Base-by-base conservation (phyloP, 2,797 vertebrate species). In the Sparus aurata region DNA sequence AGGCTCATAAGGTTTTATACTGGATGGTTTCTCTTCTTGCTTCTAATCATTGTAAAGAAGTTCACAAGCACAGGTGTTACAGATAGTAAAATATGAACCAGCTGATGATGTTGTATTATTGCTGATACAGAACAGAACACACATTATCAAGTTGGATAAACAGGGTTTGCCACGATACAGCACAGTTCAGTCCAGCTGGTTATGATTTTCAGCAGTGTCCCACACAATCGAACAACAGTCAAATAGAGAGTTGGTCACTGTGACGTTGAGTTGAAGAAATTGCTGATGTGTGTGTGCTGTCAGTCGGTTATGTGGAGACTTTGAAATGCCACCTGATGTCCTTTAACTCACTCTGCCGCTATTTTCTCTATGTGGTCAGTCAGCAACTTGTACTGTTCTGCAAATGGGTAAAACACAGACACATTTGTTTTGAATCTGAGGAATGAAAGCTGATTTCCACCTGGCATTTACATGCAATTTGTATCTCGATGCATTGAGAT, bases 341-440 rank as follows among this genome's bases (percentile, higher is more conserved):
- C 22, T 67, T 60, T 41, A 5, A 59, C 43, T 95, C 96, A 99
- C 69, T 99, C 97, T 0, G 89, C 17, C 0, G 97, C 96, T 97
- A 97, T 98, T 91, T 97, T 97, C 85, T 99, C 97, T 3, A 99
- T 98, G 95, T 99, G 97, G 76, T 99, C 97, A 0, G 93, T 97
- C 79, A 99, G 96, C 87, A 98, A 92, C 94, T 98, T 98, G 95
- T 96, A 97, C 83, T 99, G 98, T 88, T 99, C 98, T 99, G 93
- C 5, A 91, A 86, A 85, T 57, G 50, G 8, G 45, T 25, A 1
- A 50, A 61, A 83, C 23, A 87, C 41, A 75, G 10, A 69, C 52
- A 68, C 17, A 69, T 18, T 50, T 27, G 13, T 13, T 53, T 15
- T 12, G n/a, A 53, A 54, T 38, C 13, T 50, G 20, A 23, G 20